phyloP scores from a whole-genome alignment of 2,797 vertebrate genomes.

The Orientallactaga sibirica region DNA sequence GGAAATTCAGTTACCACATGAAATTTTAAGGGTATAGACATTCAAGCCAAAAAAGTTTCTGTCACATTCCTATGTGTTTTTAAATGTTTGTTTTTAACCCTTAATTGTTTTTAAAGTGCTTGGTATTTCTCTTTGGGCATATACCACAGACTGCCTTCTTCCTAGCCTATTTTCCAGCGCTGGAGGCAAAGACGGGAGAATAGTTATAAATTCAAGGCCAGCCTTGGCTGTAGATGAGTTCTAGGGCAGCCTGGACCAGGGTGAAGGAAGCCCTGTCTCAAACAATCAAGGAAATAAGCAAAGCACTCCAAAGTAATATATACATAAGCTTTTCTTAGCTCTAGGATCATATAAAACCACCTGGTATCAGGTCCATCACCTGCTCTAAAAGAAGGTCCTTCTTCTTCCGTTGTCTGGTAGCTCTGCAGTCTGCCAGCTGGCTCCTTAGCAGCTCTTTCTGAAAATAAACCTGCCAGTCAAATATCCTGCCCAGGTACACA shows the following conservation, averaged over 20 bases:
- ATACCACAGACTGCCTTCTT: neutral
- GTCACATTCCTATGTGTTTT: neutral
- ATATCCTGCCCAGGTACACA: slow-evolving; percentile 8
- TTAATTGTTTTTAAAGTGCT: neutral
- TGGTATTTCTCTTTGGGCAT: neutral
- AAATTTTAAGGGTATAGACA: neutral
- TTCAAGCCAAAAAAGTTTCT: neutral
- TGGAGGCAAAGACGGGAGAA: neutral
- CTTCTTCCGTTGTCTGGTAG: neutral
- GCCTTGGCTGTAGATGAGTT: neutral
- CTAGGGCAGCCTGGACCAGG: neutral
- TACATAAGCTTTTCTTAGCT: neutral
- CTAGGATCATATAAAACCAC: neutral
- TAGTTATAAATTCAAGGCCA: neutral
- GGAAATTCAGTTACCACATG: neutral
- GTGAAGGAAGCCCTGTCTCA: neutral
- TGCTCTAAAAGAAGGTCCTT: neutral
- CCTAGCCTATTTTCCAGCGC: neutral
- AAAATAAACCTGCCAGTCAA: slow-evolving; percentile 51
- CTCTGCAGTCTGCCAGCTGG: neutral
- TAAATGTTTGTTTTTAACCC: neutral
- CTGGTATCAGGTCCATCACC: neutral
- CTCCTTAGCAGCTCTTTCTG: neutral
- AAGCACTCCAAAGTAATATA: neutral
- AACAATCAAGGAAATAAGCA: neutral